A percentile compares a stretch with the other conserved stretches of the same genome.
These are phyloP conservation scores for Pyrgus malvae DNA, from an alignment of 2,888 invertebrate species.

Conservation along the genomic window DNA sequence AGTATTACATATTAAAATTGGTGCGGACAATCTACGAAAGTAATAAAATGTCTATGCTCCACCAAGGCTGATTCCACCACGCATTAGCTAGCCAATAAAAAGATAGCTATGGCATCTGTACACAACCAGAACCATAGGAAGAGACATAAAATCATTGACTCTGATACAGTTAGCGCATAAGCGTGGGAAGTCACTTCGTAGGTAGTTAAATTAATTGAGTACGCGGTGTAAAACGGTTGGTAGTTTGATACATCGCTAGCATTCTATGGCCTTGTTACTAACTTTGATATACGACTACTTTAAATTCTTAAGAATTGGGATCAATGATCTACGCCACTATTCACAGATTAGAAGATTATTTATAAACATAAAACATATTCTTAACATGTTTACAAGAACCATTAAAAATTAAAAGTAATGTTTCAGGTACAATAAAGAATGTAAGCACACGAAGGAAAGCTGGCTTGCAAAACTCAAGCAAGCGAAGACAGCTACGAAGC, in stretches of 20 bases:
- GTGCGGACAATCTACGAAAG: too few relatives aligned
- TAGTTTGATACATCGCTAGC: conserved; percentile 39
- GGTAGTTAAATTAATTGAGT: conserved; percentile 69
- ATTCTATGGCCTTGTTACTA: conserved; percentile 49
- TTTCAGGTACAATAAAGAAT: too few relatives aligned
- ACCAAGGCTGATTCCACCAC: too few relatives aligned
- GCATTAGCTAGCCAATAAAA: neutral
- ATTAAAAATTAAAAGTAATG: too few relatives aligned
- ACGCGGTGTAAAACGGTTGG: conserved; percentile 45
- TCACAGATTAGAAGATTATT: too few relatives aligned
- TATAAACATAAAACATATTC: too few relatives aligned
- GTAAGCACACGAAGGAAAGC: too few relatives aligned
- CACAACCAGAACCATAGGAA: conserved; percentile 18
- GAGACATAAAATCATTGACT: conserved; percentile 38
- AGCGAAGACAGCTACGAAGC: too few relatives aligned
- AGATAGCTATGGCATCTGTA: neutral
- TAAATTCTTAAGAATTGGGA: conserved; percentile 31
- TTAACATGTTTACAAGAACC: too few relatives aligned
- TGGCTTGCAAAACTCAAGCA: too few relatives aligned
- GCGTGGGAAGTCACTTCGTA: conserved; percentile 65
- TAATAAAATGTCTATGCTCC: too few relatives aligned
- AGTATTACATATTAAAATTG: too few relatives aligned
- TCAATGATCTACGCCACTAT: conserved; percentile 30
- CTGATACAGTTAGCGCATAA: conserved; percentile 38
- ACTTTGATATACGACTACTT: conserved; percentile 47